Conservation (phyloP, 2,113 vertebrate species). For the Poicephalus meyeri region DNA sequence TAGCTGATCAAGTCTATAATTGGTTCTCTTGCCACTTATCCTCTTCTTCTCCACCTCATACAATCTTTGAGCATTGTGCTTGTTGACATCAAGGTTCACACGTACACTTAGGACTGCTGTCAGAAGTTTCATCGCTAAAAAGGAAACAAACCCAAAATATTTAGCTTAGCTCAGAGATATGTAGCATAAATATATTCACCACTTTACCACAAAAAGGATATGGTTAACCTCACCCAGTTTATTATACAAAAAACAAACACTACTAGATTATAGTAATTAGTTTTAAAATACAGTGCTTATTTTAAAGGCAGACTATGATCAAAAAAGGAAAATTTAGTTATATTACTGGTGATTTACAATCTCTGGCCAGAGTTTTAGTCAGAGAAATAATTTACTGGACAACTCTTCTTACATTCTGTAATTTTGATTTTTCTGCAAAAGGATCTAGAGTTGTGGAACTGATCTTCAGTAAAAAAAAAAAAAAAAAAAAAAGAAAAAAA, state of each 20-base stretch:
- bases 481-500: fast-evolving
- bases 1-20: conserved; percentile 77
- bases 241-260: neutral
- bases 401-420: neutral
- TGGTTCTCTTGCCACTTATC: conserved; percentile 68
- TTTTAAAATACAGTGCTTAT: neutral
- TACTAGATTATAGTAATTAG: neutral
- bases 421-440: neutral
- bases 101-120: conserved; percentile 79
- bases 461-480: neutral
- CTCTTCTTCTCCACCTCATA: conserved; percentile 81
- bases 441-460: neutral
- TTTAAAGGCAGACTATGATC: neutral
- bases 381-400: neutral
- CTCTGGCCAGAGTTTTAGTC: neutral
- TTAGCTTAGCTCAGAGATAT: neutral
- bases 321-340: neutral
- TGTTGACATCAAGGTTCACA: conserved; percentile 79
- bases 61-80: conserved; percentile 82
- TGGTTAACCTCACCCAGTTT: neutral
- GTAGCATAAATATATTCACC: neutral
- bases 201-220: neutral
- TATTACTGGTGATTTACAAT: neutral
- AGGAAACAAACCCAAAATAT: neutral
- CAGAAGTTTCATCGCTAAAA: conserved; percentile 86